Base-by-base conservation (phyloP, 1,140 invertebrate genomes). In the Ceratosolen fusciceps region DNA sequence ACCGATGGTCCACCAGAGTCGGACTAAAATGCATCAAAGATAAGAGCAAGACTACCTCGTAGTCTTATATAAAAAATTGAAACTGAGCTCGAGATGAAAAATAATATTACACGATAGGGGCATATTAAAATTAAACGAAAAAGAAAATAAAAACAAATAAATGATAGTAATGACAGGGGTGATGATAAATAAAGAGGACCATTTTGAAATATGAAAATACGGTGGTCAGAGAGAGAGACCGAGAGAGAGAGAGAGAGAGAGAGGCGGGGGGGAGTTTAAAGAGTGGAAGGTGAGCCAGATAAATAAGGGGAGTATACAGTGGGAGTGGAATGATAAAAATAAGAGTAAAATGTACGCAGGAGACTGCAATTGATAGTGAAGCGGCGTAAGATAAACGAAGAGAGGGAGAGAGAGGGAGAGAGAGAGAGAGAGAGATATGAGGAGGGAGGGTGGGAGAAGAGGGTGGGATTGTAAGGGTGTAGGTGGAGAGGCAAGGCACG, bases 391-490 rank as follows among this genome's bases (percentile, higher is more conserved):
- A 47, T 47, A 70, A 8, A 43, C 0, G 10, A 37, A 24, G 21
- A 43, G 0, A 67, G 0, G 77, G 65, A 80, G 75, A 52, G 52
- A 80, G 78, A 82, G 80, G 39, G 74, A 43, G 24, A 21, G 10
- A n/a, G n/a, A 24, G 1, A 62, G 58, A 62, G 2, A 43, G 47
- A 10, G 26, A 74, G 49, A 81, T 80, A 47, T 43, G 81, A 74
- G 81, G 78, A 58, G 78, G 31, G 7, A 37, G 10, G 8, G 62
- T 14, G 29, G 4, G 49, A 52, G 49, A n/a, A 43, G 39, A 43
- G 39, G 12, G 39, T 7, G 26, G 7, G 60, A 77, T 49, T 79
- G 82, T 29, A 43, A 82, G 79, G 80, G 79, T 47, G 79, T n/a
- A n/a, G n/a, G n/a, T n/a, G n/a, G n/a, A 31, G 24, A 24, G 60